phyloP scores from a whole-genome alignment of 2,888 invertebrate genomes.

The Morpho deidamia region DNA sequence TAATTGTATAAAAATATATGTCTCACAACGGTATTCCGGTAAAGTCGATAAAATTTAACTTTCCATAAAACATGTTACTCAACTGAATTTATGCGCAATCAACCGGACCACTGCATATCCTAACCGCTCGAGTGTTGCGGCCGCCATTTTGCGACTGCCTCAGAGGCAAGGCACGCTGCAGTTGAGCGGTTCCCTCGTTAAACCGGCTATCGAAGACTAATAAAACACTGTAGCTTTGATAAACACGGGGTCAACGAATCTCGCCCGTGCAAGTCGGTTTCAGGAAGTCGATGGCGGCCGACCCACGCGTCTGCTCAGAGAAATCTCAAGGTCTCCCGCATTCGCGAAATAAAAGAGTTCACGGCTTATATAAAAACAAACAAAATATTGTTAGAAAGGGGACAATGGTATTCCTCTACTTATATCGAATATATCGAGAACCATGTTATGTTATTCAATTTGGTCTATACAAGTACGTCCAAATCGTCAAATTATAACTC shows the following conservation, averaged over 20 bases:
- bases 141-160: slow-evolving; percentile 8
- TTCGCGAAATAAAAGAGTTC: no score
- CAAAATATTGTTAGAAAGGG: no score
- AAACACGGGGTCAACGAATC: not conserved
- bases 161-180: slow-evolving; percentile 11
- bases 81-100: slow-evolving; percentile 23
- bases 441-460: no score
- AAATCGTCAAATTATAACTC: no score
- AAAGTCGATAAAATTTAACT: slow-evolving; percentile 18
- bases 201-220: not conserved
- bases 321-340: no score
- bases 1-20: no score
- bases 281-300: slow-evolving; percentile 22
- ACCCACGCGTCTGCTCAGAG: slow-evolving; percentile 19
- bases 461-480: no score
- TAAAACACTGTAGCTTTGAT: not conserved
- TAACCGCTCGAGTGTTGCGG: slow-evolving; percentile 16
- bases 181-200: slow-evolving; percentile 23
- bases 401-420: no score
- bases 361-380: no score
- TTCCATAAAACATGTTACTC: slow-evolving; percentile 16
- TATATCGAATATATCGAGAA: no score
- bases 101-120: slow-evolving; percentile 24
- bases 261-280: not conserved
- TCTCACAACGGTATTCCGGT: slow-evolving; percentile 2